A percentile compares a stretch with the other conserved stretches of the same genome.
Conservation (phyloP, 2,113 vertebrate genomes). For the Equus quagga region DNA sequence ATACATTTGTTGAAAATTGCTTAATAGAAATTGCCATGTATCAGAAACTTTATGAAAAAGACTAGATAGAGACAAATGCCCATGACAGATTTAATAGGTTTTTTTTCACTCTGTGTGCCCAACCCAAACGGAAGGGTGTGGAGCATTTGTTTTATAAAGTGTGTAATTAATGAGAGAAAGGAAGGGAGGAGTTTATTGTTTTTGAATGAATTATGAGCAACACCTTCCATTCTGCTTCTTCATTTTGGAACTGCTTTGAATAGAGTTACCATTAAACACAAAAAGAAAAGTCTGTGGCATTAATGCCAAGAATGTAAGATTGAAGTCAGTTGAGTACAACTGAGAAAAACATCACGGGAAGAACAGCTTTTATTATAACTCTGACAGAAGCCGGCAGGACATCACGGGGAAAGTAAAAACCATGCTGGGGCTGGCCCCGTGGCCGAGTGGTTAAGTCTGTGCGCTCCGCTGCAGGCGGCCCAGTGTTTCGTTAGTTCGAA, state of each 20-base stretch:
- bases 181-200: slow-evolving; percentile 70
- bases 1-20: slow-evolving; percentile 22
- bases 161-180: slow-evolving; percentile 75
- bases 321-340: background rate
- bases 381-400: background rate
- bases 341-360: background rate
- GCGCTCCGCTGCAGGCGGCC: no score
- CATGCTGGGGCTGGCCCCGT: no score
- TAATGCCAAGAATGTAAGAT: slow-evolving; percentile 15
- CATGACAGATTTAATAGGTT: slow-evolving; percentile 53
- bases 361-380: background rate
- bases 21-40: slow-evolving; percentile 2
- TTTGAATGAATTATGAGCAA: slow-evolving; percentile 72
- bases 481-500: no score
- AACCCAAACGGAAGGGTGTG: slow-evolving; percentile 70
- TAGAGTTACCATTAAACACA: slow-evolving; percentile 50
- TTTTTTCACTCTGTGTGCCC: slow-evolving; percentile 4
- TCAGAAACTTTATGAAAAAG: slow-evolving; percentile 51
- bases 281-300: background rate
- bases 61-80: slow-evolving; percentile 25
- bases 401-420: background rate
- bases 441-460: no score
- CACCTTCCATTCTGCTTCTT: slow-evolving; percentile 73
- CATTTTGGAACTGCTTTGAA: slow-evolving; percentile 67
- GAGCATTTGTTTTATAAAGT: slow-evolving; percentile 71